Evolutionary conservation across 2,888 invertebrate species (phyloP), one percentile per base, ranked within the genome.

Genomic region (Quadroppia sp.): DNA sequence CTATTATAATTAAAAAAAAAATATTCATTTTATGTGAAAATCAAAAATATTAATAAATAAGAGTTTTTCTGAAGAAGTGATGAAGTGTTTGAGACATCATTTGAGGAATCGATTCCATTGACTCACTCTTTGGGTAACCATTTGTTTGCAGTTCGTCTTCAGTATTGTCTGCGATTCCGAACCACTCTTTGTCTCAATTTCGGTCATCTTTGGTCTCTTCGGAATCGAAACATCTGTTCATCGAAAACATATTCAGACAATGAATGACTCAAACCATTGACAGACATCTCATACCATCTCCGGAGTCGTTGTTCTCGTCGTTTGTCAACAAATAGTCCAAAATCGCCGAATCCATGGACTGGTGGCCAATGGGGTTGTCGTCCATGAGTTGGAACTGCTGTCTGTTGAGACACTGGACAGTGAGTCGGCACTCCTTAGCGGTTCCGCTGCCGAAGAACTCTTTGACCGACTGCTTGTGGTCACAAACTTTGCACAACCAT

Each of bases 401-500:
- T 36, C 36, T 53, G 25, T 53, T 53, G 6, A 59, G 32, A 1
- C 30, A 6, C 32, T 59, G 59, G 2, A 59, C 59, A 28, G 32
- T 11, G 1, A 59, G 59, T 13, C 73, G 73, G 23, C 73, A 73
- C 15, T 50, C 28, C n/a, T 30, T 30, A 23, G 67, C 67, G 2
- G 74, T 40, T 25, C 74, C 71, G 25, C 50, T 36, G 15, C 56
- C 59, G 23, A 40, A 71, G 30, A 74, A 40, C 64, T 71, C 56
- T 36, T 61, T 42, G 40, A 74, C 28, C 3, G 71, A 71, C 32
- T 74, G 74, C 48, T 74, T 74, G 28, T 71, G 71, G 36, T 50
- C 28, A 42, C 74, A 74, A 7, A 71, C 13, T 48, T 71, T 71
- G 71, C 74, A 74, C 15, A 48, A 56, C 56, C 56, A 74, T 64